A percentile compares a stretch with the other conserved stretches of the same genome.
These are phyloP conservation scores for Bucco capensis DNA, from an alignment of 2,113 vertebrate genomes.

Conservation along the genomic window DNA sequence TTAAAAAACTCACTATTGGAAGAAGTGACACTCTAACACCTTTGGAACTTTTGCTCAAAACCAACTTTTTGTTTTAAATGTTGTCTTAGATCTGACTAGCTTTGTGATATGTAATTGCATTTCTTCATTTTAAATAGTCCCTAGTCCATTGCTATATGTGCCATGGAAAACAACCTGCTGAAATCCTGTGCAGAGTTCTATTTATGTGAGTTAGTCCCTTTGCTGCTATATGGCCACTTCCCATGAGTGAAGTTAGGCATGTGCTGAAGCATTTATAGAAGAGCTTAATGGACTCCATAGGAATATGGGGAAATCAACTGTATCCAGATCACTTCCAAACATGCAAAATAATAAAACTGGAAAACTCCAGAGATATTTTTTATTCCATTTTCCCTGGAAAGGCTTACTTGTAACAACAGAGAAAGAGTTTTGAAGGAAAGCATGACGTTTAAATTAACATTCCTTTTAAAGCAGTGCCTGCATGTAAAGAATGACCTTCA, in stretches of 20 bases:
- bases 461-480: background rate
- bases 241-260: conserved; percentile 6
- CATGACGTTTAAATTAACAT: background rate
- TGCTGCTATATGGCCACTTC: background rate
- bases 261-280: conserved; percentile 26
- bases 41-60: background rate
- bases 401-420: background rate
- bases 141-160: background rate
- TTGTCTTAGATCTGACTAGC: background rate
- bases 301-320: conserved; percentile 3
- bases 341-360: background rate
- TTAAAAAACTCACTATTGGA: background rate
- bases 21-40: background rate
- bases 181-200: background rate
- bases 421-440: background rate
- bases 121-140: background rate
- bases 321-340: conserved; percentile 13
- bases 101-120: background rate
- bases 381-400: background rate
- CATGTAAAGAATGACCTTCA: background rate
- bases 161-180: background rate
- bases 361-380: background rate
- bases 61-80: background rate
- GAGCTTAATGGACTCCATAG: conserved; percentile 15
- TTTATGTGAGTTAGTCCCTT: conserved; percentile 5